Conservation (phyloP, 35 echinoderm and acorn worm species). For the Amphiura filiformis region DNA sequence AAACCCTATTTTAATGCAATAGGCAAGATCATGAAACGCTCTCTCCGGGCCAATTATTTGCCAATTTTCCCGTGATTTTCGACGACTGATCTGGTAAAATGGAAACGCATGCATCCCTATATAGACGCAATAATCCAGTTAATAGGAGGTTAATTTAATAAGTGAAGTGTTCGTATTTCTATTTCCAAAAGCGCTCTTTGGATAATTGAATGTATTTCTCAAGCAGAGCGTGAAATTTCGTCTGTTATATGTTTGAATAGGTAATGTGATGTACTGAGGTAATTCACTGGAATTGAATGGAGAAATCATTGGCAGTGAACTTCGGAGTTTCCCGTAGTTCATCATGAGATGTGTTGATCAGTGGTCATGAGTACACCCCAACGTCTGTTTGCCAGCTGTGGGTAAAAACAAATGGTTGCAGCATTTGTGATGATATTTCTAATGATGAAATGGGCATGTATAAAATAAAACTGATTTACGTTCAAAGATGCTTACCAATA, state of each 20-base stretch:
- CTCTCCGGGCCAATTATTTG: constrained; percentile 4
- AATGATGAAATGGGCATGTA: no score
- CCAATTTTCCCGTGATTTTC: background rate
- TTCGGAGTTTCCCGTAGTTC: no score
- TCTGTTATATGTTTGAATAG: background rate
- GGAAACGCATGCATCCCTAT: background rate
- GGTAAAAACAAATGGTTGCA: no score
- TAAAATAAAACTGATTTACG: no score
- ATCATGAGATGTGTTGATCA: no score
- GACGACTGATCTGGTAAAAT: background rate
- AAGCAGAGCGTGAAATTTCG: background rate
- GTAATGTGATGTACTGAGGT: background rate
- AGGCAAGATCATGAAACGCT: background rate
- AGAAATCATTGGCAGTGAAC: no score
- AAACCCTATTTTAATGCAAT: background rate
- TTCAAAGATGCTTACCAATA: no score
- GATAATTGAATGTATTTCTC: constrained; percentile 3
- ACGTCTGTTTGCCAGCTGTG: no score
- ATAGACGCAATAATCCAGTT: background rate
- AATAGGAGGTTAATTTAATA: background rate
- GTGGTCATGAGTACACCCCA: no score
- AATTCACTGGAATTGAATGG: no score
- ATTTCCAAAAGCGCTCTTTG: background rate
- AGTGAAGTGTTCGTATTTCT: background rate
- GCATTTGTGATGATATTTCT: no score